These are phyloP conservation scores for Mesocentrotus franciscanus DNA, from an alignment of 53 echinoderm and acorn worm genomes.

Conservation along the genomic window DNA sequence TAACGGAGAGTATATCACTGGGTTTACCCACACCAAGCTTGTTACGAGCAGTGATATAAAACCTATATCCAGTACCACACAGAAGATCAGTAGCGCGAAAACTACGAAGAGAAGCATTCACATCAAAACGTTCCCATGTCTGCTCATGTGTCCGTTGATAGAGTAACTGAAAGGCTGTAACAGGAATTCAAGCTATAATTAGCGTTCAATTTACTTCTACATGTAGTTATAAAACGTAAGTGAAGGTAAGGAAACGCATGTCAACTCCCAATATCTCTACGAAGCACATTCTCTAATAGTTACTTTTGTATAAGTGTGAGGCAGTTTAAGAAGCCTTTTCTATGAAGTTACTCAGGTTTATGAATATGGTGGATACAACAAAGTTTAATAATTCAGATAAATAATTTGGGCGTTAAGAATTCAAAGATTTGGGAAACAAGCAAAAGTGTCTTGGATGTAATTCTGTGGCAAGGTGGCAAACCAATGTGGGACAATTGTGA, in stretches of 20 bases:
- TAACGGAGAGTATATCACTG: slow-evolving; percentile 77
- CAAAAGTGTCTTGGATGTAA: too few relatives aligned
- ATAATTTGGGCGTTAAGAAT: too few relatives aligned
- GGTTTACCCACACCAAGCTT: slow-evolving; percentile 84
- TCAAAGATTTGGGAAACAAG: too few relatives aligned
- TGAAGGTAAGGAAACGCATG: not conserved
- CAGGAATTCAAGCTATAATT: not conserved
- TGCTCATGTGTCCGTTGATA: slow-evolving; percentile 91
- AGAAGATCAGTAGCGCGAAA: slow-evolving; percentile 73
- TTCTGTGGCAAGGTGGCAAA: too few relatives aligned
- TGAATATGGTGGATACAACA: too few relatives aligned
- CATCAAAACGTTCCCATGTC: slow-evolving; percentile 68
- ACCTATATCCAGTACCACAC: slow-evolving; percentile 93
- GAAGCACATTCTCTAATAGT: not conserved
- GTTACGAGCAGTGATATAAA: slow-evolving; percentile 87
- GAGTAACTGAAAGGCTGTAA: slow-evolving; percentile 79
- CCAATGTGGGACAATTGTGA: too few relatives aligned
- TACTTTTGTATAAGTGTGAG: too few relatives aligned
- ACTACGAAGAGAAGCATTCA: slow-evolving; percentile 81
- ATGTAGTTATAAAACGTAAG: not conserved
- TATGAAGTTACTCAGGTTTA: too few relatives aligned
- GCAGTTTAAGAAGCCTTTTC: too few relatives aligned
- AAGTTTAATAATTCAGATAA: too few relatives aligned
- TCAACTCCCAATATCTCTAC: not conserved
- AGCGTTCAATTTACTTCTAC: not conserved